These are phyloP conservation scores for Trichosurus vulpecula DNA, from an alignment of 2,797 vertebrate genomes.

Conservation along the genomic window DNA sequence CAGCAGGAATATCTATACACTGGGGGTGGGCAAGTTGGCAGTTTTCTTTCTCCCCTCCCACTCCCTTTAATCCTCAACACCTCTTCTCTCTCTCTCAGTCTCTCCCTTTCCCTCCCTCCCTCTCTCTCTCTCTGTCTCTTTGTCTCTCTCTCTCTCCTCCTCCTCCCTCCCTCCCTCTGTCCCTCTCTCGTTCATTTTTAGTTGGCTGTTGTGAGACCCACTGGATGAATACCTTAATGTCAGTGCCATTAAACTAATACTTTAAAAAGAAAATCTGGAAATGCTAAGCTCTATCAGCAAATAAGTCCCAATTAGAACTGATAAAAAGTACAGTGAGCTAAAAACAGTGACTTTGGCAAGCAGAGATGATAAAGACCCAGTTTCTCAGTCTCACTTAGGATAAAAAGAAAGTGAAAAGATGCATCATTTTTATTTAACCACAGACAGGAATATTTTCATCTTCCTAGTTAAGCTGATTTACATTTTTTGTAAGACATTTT, in stretches of 20 bases:
- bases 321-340: constrained; percentile 20
- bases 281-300: constrained; percentile 53
- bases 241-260: constrained; percentile 57
- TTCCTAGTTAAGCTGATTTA: constrained; percentile 31
- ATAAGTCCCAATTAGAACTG: constrained; percentile 9
- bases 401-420: background rate
- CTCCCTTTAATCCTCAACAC: constrained; percentile 54
- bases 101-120: too few species aligned
- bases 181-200: constrained; percentile 23
- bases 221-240: constrained; percentile 64
- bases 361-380: background rate
- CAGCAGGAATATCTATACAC: background rate
- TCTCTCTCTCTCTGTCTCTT: background rate
- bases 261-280: constrained; percentile 49
- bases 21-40: background rate
- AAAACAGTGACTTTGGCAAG: constrained; percentile 34
- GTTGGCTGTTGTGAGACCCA: constrained; percentile 63
- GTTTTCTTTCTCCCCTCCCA: constrained; percentile 32
- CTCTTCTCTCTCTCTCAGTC: too few species aligned
- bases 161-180: background rate
- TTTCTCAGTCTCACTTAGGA: background rate
- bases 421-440: background rate
- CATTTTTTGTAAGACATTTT: constrained; percentile 6
- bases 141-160: constrained; percentile 49
- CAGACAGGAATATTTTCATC: background rate